phyloP scores from a whole-genome alignment of 2,888 invertebrate genomes.

The Ophioninae sp. region DNA sequence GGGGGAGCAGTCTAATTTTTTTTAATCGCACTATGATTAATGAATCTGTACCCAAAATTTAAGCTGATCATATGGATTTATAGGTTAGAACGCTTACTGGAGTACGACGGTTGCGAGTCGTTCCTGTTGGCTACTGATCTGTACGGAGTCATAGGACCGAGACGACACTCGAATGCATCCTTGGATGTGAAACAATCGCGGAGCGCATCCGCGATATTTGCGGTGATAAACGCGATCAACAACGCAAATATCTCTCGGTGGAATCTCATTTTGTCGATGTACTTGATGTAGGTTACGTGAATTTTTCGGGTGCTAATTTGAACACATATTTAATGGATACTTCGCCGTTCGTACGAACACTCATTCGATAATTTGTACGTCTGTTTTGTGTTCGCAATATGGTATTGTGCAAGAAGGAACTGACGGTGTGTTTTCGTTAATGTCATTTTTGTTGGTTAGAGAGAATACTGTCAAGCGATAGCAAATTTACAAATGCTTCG shows the following conservation, averaged over 20 bases:
- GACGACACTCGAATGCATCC: constrained; percentile 77
- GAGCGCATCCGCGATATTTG: neutral
- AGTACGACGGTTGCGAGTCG: constrained; percentile 83
- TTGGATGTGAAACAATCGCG: constrained; percentile 47
- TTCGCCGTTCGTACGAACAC: neutral
- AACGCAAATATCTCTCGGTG: neutral
- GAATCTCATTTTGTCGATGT: constrained; percentile 13
- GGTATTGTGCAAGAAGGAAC: neutral
- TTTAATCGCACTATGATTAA: neutral
- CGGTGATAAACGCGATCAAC: neutral
- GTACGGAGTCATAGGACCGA: constrained; percentile 88
- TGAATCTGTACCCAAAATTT: neutral
- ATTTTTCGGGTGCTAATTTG: neutral
- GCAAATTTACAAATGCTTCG: neutral
- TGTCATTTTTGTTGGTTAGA: neutral
- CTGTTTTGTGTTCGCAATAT: neutral
- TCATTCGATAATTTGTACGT: neutral
- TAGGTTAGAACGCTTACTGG: constrained; percentile 80
- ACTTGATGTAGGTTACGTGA: neutral
- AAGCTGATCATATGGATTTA: neutral
- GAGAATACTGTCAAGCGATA: neutral
- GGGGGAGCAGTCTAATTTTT: constrained; percentile 84
- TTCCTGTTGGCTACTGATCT: constrained; percentile 85
- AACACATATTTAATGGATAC: neutral
- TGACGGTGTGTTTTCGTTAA: neutral